phyloP scores from a whole-genome alignment of 2,113 vertebrate species.

The Phocoena sinus region DNA sequence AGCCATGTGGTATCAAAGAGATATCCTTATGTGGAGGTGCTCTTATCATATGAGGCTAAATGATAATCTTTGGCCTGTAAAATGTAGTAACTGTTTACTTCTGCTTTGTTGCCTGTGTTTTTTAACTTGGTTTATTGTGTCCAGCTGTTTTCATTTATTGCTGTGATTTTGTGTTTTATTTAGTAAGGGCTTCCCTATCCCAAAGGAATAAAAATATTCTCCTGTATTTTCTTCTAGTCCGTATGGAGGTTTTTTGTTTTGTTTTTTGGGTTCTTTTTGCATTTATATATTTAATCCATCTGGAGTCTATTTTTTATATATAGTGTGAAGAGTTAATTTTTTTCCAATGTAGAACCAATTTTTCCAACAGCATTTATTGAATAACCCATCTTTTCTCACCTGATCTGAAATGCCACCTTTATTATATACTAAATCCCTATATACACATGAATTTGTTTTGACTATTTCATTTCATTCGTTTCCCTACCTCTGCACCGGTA shows the following conservation, averaged over 20 bases:
- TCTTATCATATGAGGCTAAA: not conserved
- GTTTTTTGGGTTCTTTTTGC: not conserved
- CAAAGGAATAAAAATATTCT: not conserved
- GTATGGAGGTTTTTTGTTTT: not conserved
- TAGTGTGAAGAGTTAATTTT: not conserved
- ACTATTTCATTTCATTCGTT: not conserved
- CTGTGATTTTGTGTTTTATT: not conserved
- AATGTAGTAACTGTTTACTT: not conserved
- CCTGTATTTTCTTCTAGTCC: not conserved
- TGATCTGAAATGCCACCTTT: not conserved
- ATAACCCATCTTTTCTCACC: not conserved
- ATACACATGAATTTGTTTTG: not conserved
- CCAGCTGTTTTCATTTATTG: not conserved
- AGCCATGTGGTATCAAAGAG: not conserved
- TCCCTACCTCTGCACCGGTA: not conserved
- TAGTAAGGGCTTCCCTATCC: not conserved
- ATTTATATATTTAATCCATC: not conserved
- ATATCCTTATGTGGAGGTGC: not conserved
- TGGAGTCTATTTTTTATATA: not conserved
- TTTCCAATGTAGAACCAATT: not conserved
- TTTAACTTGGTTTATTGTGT: not conserved
- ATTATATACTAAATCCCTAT: not conserved
- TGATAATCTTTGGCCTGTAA: not conserved
- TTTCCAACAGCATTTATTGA: not conserved
- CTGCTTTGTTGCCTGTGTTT: not conserved